These are phyloP conservation scores for Holothuria leucospilota DNA, from an alignment of 53 echinoderm and acorn worm genomes.

Conservation along the genomic window DNA sequence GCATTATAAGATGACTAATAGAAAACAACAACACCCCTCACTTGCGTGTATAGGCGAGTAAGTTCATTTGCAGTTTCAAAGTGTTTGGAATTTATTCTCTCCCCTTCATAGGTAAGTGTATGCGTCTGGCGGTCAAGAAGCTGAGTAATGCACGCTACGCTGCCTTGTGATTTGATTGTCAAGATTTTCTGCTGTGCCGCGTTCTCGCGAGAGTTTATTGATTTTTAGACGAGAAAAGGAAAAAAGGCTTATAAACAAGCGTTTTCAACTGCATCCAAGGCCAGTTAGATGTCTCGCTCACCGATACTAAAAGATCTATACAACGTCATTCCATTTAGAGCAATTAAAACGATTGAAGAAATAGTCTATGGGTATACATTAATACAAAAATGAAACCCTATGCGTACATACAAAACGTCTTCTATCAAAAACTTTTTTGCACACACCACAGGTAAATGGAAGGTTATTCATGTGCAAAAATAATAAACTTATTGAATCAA, in stretches of 20 bases:
- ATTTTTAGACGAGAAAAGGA: constrained; percentile 36
- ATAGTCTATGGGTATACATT: constrained; percentile 8
- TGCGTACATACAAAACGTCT: no score
- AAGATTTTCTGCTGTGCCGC: constrained; percentile 40
- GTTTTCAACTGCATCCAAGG: constrained; percentile 31
- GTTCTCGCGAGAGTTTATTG: constrained; percentile 53
- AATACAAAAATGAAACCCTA: no score
- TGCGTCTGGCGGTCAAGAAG: constrained; percentile 23
- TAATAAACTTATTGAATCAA: no score
- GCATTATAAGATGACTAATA: no score
- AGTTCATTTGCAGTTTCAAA: no score
- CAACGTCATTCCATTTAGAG: constrained; percentile 48
- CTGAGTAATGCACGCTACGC: constrained; percentile 20
- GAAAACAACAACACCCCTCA: no score
- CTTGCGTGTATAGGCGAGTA: no score
- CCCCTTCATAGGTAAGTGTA: no score
- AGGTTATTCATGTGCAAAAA: no score
- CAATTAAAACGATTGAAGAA: constrained; percentile 50
- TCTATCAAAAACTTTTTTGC: no score
- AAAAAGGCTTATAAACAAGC: constrained; percentile 43
- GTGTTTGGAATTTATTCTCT: no score
- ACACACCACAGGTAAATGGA: no score
- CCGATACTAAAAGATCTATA: constrained; percentile 19
- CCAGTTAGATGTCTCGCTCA: constrained; percentile 31
- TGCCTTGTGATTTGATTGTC: constrained; percentile 45